A percentile compares a stretch with the other conserved stretches of the same genome.
Conservation (phyloP, 2,113 vertebrate species). For the Gambusia holbrooki region DNA sequence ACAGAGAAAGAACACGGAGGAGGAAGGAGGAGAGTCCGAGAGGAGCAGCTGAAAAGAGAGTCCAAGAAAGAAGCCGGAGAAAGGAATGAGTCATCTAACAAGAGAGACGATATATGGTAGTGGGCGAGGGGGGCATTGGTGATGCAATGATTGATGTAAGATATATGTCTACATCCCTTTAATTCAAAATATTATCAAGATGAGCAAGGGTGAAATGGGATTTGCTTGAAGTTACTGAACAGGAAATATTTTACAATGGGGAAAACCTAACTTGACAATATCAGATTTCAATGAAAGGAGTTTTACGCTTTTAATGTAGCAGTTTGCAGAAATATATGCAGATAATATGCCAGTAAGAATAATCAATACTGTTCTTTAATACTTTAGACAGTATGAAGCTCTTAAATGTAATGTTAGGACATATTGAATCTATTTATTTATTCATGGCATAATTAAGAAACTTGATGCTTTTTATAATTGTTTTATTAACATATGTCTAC, state of each 20-base stretch:
- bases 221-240: constrained; percentile 34
- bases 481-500: no score
- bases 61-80: constrained; percentile 86
- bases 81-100: constrained; percentile 75
- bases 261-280: not conserved
- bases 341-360: not conserved
- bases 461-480: no score
- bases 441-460: no score
- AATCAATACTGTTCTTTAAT: not conserved
- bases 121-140: constrained; percentile 46
- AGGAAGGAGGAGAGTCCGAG: constrained; percentile 44
- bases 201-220: constrained; percentile 11
- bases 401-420: no score
- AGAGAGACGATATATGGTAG: constrained; percentile 44
- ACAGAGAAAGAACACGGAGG: constrained; percentile 48
- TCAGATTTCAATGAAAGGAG: constrained; percentile 1
- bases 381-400: not conserved
- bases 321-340: not conserved
- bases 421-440: no score
- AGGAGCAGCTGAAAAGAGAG: constrained; percentile 70
- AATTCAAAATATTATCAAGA: constrained; percentile 46
- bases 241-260: constrained; percentile 1
- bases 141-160: constrained; percentile 83
- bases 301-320: not conserved
- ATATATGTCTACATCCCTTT: constrained; percentile 81